Evolutionary conservation across 1,140 invertebrate species (phyloP).

Genomic region (Drosophila arawakana): DNA sequence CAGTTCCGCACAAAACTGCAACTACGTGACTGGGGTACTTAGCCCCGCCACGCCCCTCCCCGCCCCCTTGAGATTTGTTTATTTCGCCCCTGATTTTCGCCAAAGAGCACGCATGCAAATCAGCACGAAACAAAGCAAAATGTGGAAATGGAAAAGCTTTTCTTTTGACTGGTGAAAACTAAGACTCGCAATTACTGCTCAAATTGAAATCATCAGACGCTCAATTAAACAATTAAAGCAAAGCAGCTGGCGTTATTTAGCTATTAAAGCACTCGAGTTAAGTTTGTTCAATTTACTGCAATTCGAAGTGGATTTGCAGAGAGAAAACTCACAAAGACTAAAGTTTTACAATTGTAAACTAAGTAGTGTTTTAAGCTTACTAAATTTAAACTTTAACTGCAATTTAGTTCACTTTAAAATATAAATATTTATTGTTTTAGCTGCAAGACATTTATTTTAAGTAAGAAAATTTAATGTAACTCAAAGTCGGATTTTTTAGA

Average conservation of each 20-base stretch:
- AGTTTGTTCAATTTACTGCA: conserved; percentile 16
- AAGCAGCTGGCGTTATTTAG: conserved; percentile 34
- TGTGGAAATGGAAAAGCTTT: conserved; percentile 19
- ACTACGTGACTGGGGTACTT: conserved; percentile 35
- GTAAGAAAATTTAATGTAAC: too few species aligned
- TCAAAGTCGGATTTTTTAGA: too few species aligned
- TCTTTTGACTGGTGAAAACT: conserved; percentile 52
- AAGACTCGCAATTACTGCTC: conserved; percentile 39
- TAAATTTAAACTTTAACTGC: too few species aligned
- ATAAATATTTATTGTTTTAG: too few species aligned
- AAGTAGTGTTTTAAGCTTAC: too few species aligned
- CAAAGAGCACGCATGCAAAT: conserved; percentile 69
- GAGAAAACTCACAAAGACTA: not conserved
- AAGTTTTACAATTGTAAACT: not conserved
- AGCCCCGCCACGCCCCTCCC: too few species aligned
- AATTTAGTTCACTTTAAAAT: too few species aligned
- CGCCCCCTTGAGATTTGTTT: conserved; percentile 38
- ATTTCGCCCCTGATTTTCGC: conserved; percentile 41
- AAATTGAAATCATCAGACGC: conserved; percentile 41
- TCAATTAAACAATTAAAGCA: conserved; percentile 65
- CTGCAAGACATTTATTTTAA: too few species aligned
- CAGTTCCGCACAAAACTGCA: not conserved
- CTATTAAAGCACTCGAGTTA: conserved; percentile 20
- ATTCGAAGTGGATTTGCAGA: not conserved
- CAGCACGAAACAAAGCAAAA: conserved; percentile 42